Evolutionary conservation across 2,797 vertebrate genomes (phyloP).

Genomic region (Lycodopsis pacificus): DNA sequence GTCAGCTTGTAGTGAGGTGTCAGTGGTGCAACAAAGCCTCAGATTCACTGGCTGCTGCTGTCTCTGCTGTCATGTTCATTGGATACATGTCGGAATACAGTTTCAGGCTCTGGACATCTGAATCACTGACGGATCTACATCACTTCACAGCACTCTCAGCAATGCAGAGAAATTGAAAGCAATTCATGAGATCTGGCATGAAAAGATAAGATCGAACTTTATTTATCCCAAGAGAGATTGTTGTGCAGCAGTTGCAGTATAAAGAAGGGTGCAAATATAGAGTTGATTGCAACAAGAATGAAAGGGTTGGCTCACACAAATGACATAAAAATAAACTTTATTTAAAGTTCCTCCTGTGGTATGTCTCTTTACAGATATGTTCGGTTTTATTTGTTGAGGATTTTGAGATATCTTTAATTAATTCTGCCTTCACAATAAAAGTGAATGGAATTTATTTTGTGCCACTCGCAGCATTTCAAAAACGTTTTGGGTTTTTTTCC

Average conservation of each 20-base stretch:
- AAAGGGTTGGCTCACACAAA: neutral
- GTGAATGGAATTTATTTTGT: neutral
- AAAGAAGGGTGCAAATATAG: neutral
- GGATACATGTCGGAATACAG: neutral
- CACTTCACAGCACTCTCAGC: neutral
- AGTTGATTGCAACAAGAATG: neutral
- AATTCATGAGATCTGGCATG: neutral
- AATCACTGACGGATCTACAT: neutral
- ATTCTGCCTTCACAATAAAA: neutral
- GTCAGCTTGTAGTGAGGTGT: neutral
- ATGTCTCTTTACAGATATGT: neutral
- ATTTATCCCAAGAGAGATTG: neutral
- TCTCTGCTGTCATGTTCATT: neutral
- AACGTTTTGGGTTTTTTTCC: neutral
- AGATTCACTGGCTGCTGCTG: too few species aligned
- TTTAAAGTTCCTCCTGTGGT: neutral
- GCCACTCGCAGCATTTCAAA: neutral
- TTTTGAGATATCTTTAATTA: neutral
- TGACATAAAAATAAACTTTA: neutral
- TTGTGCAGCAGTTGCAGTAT: neutral
- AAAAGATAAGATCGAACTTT: neutral
- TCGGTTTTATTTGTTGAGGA: neutral
- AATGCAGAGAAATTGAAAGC: neutral
- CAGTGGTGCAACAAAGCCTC: too few species aligned
- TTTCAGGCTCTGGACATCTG: neutral